Evolutionary conservation across 2,113 vertebrate species (phyloP).

Genomic region (Alexandromys fortis): DNA sequence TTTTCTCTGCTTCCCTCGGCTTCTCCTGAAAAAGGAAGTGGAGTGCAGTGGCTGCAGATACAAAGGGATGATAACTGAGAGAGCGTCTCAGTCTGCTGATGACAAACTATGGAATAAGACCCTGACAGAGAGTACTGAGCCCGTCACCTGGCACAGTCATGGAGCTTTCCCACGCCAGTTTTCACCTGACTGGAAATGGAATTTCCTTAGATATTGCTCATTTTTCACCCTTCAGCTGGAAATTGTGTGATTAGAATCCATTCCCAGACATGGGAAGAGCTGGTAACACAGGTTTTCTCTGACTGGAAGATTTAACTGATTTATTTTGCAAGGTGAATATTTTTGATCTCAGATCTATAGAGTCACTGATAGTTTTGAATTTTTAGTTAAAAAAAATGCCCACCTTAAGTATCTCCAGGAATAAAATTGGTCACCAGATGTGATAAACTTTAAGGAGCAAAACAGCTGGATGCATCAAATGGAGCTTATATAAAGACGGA

Average conservation of each 20-base stretch:
- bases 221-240: constrained; percentile 45
- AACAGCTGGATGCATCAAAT: not conserved
- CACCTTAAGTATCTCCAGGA: not conserved
- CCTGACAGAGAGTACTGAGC: not conserved
- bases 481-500: not conserved
- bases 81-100: not conserved
- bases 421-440: not conserved
- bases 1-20: not conserved
- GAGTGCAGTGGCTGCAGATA: not conserved
- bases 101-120: constrained; percentile 4
- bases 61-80: not conserved
- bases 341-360: not conserved
- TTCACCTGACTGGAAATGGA: constrained; percentile 14
- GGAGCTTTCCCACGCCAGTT: constrained; percentile 15
- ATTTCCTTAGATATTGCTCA: constrained; percentile 12
- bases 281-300: constrained; percentile 25
- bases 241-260: not conserved
- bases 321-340: not conserved
- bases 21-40: constrained; percentile 11
- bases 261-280: not conserved
- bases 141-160: not conserved
- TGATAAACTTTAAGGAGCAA: not conserved
- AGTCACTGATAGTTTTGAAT: constrained; percentile 24
- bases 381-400: not conserved
- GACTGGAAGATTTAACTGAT: constrained; percentile 34